Evolutionary conservation across 2,888 invertebrate genomes (phyloP).

Genomic region (Micoletzkya japonica): DNA sequence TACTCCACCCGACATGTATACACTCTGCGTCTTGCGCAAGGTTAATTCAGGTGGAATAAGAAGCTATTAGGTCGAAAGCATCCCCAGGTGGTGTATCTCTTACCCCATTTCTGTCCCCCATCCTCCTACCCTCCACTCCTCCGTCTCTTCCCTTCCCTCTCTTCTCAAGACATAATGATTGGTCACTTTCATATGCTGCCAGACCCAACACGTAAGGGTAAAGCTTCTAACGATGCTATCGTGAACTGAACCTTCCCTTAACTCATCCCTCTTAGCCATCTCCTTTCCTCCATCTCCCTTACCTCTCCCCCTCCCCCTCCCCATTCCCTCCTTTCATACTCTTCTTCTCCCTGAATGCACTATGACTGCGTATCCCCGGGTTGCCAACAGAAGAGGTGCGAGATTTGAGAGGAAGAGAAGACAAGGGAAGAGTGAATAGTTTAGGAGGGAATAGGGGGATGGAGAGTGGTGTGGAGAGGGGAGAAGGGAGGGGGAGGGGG

Average conservation of each 20-base stretch:
- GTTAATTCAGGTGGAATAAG: too few relatives aligned
- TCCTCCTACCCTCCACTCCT: too few relatives aligned
- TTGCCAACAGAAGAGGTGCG: not conserved
- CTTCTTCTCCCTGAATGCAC: not conserved
- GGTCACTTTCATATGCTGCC: not conserved
- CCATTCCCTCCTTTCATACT: not conserved
- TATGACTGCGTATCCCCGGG: not conserved
- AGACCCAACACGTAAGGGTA: not conserved
- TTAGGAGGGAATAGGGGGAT: too few relatives aligned
- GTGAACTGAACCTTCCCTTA: not conserved
- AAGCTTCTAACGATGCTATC: too few relatives aligned
- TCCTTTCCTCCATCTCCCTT: not conserved
- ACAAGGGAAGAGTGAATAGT: not conserved
- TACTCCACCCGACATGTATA: too few relatives aligned
- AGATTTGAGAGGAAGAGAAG: not conserved
- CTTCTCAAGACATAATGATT: too few relatives aligned
- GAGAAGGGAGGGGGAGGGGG: constrained; percentile 7
- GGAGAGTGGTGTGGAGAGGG: not conserved
- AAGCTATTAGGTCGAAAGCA: too few relatives aligned
- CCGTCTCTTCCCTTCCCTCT: too few relatives aligned
- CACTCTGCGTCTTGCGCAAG: too few relatives aligned
- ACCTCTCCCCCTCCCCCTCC: not conserved
- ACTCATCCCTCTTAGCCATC: not conserved
- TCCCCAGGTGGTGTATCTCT: too few relatives aligned
- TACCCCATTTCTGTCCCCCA: too few relatives aligned